These are phyloP conservation scores for Dorcus parallelipipedus DNA, from an alignment of 2,888 invertebrate species.

Conservation along the genomic window DNA sequence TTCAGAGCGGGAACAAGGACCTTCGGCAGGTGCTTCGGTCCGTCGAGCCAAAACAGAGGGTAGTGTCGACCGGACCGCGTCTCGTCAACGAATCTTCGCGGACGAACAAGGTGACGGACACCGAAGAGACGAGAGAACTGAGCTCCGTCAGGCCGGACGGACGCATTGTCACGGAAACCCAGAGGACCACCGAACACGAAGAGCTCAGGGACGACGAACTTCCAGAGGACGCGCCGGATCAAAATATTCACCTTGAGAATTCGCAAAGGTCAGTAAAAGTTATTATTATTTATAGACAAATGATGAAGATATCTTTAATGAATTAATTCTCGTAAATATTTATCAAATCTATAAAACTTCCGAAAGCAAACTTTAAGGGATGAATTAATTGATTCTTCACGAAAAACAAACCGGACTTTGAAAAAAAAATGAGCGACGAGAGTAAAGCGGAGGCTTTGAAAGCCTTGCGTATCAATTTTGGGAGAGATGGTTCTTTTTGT, in stretches of 20 bases:
- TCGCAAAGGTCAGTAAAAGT: slow-evolving; percentile 41
- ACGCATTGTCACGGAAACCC: slow-evolving; percentile 80
- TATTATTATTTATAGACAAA: not conserved
- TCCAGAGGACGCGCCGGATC: slow-evolving; percentile 56
- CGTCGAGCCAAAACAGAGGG: slow-evolving; percentile 57
- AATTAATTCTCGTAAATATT: too few species aligned
- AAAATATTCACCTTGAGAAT: slow-evolving; percentile 51
- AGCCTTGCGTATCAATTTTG: too few species aligned
- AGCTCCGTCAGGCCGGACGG: slow-evolving; percentile 79
- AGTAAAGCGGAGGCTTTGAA: too few species aligned
- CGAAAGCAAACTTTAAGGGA: too few species aligned
- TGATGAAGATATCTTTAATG: too few species aligned
- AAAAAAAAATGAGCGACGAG: too few species aligned
- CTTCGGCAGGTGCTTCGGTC: slow-evolving; percentile 64
- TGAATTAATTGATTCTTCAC: too few species aligned
- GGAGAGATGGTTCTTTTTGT: too few species aligned
- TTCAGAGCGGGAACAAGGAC: slow-evolving; percentile 62
- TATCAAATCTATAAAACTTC: too few species aligned
- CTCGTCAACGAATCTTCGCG: slow-evolving; percentile 73
- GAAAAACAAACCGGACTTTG: too few species aligned
- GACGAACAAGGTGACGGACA: slow-evolving; percentile 78
- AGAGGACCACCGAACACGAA: slow-evolving; percentile 80
- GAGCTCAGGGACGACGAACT: slow-evolving; percentile 77
- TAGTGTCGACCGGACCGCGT: slow-evolving; percentile 67
- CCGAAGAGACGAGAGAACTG: slow-evolving; percentile 76